phyloP scores from a whole-genome alignment of 1,140 invertebrate species.

The Bilobella aurantiaca region DNA sequence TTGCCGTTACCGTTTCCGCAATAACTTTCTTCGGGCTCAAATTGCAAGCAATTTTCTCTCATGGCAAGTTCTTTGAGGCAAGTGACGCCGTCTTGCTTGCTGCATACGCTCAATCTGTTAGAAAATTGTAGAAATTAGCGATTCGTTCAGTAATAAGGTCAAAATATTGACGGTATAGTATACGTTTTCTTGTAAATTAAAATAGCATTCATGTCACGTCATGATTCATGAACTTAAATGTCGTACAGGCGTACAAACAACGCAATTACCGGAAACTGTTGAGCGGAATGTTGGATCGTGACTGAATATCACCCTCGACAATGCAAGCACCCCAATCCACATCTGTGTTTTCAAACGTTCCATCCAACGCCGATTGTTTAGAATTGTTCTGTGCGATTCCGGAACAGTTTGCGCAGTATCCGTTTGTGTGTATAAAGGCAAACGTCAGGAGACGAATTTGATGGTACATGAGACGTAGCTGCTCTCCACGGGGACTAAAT shows the following conservation, averaged over 20 bases:
- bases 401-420: neutral
- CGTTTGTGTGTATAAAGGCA: neutral
- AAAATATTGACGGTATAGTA: too few relatives aligned
- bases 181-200: neutral
- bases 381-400: neutral
- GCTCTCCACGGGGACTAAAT: neutral
- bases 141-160: neutral
- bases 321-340: slow-evolving; percentile 9
- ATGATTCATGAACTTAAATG: too few relatives aligned
- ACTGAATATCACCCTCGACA: slow-evolving; percentile 7
- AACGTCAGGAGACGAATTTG: neutral
- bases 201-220: neutral
- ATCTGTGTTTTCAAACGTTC: neutral
- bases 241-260: neutral
- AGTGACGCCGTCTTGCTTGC: neutral
- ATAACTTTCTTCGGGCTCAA: neutral
- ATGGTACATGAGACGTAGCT: slow-evolving; percentile 2
- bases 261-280: slow-evolving; percentile 7
- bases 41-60: neutral
- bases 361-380: neutral
- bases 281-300: slow-evolving; percentile 5
- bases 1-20: neutral
- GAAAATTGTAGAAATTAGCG: neutral
- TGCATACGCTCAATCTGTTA: neutral
- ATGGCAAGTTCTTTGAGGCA: neutral